Evolutionary conservation across 2,797 vertebrate species (phyloP).

Genomic region (Neopelma chrysocephalum): DNA sequence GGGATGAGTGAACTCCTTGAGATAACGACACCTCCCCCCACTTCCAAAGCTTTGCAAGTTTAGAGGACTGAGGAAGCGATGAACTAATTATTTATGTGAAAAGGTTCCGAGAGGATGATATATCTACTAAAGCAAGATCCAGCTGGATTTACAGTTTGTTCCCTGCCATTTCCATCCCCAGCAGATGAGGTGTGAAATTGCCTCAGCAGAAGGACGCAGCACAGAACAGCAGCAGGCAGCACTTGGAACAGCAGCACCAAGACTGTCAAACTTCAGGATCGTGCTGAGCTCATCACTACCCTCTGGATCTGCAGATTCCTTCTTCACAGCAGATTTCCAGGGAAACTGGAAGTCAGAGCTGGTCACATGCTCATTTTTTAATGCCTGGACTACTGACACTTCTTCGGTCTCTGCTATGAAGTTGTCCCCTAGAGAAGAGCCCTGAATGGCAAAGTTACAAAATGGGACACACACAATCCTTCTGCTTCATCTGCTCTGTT

Average conservation of each 20-base stretch:
- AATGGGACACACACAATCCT: not conserved
- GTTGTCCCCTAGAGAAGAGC: not conserved
- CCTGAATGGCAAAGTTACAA: not conserved
- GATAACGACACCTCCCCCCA: not conserved
- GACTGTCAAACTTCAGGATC: not conserved
- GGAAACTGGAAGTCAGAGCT: not conserved
- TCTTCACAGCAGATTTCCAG: not conserved
- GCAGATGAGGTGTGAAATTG: slow-evolving; percentile 69
- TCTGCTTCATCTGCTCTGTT: not conserved
- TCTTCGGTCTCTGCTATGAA: not conserved
- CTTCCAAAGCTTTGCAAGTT: not conserved
- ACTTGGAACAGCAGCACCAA: not conserved
- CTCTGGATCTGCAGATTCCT: not conserved
- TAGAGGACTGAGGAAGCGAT: not conserved
- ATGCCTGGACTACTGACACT: not conserved
- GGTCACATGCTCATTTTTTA: not conserved
- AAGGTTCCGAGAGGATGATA: slow-evolving; percentile 23
- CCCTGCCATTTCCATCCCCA: slow-evolving; percentile 49
- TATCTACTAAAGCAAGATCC: slow-evolving; percentile 19
- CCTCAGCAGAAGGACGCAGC: slow-evolving; percentile 24
- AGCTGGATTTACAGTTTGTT: slow-evolving; percentile 60
- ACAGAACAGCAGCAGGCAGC: slow-evolving; percentile 7
- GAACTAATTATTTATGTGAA: slow-evolving; percentile 46
- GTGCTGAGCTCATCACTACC: not conserved
- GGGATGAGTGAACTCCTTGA: not conserved